Evolutionary conservation across 2,888 invertebrate species (phyloP), one percentile per base, ranked within the genome.

Genomic region (Alitta virens): DNA sequence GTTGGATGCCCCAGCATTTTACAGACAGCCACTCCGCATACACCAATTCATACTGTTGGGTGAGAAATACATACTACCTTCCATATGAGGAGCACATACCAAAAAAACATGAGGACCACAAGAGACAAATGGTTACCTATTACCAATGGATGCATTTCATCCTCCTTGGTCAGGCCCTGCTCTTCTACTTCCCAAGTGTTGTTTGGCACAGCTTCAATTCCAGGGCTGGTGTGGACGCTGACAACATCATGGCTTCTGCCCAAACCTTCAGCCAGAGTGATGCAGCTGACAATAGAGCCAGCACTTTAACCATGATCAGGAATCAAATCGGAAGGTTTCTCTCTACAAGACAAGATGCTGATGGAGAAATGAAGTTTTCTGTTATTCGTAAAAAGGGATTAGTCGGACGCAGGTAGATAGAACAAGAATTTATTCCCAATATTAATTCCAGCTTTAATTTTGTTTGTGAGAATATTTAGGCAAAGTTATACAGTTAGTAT

Each of bases 101-200:
- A 1, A 60, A 46, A 53, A 27, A 2, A 25, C 25, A 25, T 50
- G 57, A 62, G 25, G 12, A 56, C 21, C 42, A 40, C 18, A 40
- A 27, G 33, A 56, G 53, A n/a, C 26, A 49, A 25, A 56, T 49
- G 23, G 27, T 62, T 21, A 49, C 53, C 5, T 69, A 69, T 57
- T 69, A 69, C 56, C 69, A 60, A 74, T 80, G 66, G 69, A 79
- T 59, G 27, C 72, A 71, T 1, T 69, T 72, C 38, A 72, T 76
- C 62, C 68, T 76, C 27, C 67, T 75, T 25, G 63, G 69, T 49
- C 73, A 81, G 64, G 79, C 82, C 52, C 72, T 82, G 58, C 72
- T 82, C 40, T 82, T 79, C 71, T 82, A 81, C 68, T 71, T 78
- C 58, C 82, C 82, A 9, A 78, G 79, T 67, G 64, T 82, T 33